Base-by-base conservation (phyloP, 2,797 vertebrate species). In the Pseudomugil gertrudae region DNA sequence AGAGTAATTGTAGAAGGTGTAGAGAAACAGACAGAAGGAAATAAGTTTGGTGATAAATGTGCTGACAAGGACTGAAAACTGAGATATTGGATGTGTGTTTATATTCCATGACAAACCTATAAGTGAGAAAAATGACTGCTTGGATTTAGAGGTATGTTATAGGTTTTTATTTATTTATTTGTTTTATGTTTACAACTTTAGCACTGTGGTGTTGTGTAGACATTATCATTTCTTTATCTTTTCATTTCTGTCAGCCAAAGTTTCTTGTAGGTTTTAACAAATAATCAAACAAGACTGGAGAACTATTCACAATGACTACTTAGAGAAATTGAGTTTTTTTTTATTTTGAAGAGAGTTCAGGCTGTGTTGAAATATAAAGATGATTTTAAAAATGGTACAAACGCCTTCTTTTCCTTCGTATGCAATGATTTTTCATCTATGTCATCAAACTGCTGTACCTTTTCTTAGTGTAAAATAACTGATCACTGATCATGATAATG, bases 1-100 rank as follows among this genome's bases (percentile, higher is more conserved):
- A 43, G 63, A 51, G 9, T 26, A 7, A 55, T 33, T 47, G 6
- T 57, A 54, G 33, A 47, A 36, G 38, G 29, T 29, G 45, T 27
- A 63, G 30, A 21, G 21, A 30, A 55, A 13, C 56, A 38, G 60
- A 30, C 38, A 17, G 8, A 27, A 29, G 35, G 36, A 58, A 71
- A 40, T 30, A 10, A 29, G 30, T 65, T 47, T 29, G 57, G 15
- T 54, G 61, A 57, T 30, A 2, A 33, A 76, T 43, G 50, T 30
- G 24, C 38, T 67, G 55, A 59, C 30, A 55, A 38, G 29, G 55
- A 53, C 59, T 35, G 32, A 50, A 54, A 62, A 72, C 57, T 61
- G 47, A 4, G 27, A 50, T 48, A 21, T 45, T 35, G 35, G 36
- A 55, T 3, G 32, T 40, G 57, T 47, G 19, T 63, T 63, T 54